Base-by-base conservation (phyloP, 2,113 vertebrate genomes). In the Cisticola juncidis region DNA sequence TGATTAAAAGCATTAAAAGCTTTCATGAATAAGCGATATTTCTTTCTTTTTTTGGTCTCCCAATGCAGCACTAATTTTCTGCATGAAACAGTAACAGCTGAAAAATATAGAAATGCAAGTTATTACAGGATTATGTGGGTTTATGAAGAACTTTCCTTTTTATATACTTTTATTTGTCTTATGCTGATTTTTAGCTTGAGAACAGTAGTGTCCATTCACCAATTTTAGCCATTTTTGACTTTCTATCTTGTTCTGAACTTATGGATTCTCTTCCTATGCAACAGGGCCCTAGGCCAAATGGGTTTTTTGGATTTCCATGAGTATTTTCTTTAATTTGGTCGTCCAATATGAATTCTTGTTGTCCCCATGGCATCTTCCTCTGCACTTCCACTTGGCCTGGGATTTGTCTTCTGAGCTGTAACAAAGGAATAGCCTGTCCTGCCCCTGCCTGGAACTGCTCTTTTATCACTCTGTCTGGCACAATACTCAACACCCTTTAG, bases 381-480 rank as follows among this genome's bases (percentile, higher is more conserved):
- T 69, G 3, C 3, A 16, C 2, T 57, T 76, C 12, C 1, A 1
- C 8, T 31, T 45, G 15, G 12, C 5, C 24, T 69, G 22, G 26
- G 19, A 40, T 86, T 92, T 76, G 5, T 7, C 9, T 60, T 79
- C 44, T 56, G 57, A 71, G 9, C 5, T 76, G 25, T 21, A 77
- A 44, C 11, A 51, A 21, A 5, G 6, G 2, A 76, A 36, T 42
- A 62, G 6, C 4, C 14, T n/a, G 15, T 9, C 6, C 5, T 76
- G 2, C 5, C 15, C 6, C 8, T 47, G 5, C 6, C 26, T 69
- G 31, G 21, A 69, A 5, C 12, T 54, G 24, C 23, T 47, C 9
- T 45, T 78, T 40, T 12, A 25, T 40, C 23, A 56, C 4, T 14
- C 0, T 0, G 1, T 64, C 35, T 69, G 16, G 50, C 19, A 73